Evolutionary conservation across 1,140 invertebrate genomes (phyloP).

Genomic region (Orussus abietinus): DNA sequence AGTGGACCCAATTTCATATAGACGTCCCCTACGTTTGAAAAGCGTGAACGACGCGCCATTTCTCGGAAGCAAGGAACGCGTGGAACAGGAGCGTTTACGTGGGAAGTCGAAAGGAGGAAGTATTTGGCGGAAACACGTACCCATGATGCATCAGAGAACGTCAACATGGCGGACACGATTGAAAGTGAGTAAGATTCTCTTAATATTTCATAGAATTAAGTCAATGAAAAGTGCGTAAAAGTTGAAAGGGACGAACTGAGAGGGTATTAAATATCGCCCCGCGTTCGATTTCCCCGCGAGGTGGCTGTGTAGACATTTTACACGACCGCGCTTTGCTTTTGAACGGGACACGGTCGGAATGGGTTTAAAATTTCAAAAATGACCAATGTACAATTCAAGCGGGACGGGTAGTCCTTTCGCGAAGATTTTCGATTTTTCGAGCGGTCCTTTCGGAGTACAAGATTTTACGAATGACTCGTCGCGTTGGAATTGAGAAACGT

Average conservation of each 20-base stretch:
- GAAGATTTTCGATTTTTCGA: conserved; percentile 43
- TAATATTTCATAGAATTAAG: conserved; percentile 33
- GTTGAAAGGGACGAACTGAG: too few relatives aligned
- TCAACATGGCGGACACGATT: conserved; percentile 73
- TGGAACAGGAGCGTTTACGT: conserved; percentile 1
- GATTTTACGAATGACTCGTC: conserved; percentile 11
- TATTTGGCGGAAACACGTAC: conserved; percentile 35
- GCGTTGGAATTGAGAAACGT: neutral
- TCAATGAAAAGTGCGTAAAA: conserved; percentile 9
- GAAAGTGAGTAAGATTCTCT: conserved; percentile 63
- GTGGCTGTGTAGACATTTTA: too few relatives aligned
- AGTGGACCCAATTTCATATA: too few relatives aligned
- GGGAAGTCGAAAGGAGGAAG: conserved; percentile 15
- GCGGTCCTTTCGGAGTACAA: conserved; percentile 20
- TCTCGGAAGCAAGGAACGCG: neutral
- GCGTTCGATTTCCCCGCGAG: too few relatives aligned
- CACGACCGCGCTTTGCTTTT: conserved; percentile 25
- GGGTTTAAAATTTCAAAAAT: conserved; percentile 56
- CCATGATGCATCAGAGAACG: conserved; percentile 50
- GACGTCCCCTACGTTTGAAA: too few relatives aligned
- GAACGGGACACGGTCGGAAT: conserved; percentile 28
- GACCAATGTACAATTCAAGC: conserved; percentile 46
- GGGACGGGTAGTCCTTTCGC: conserved; percentile 29
- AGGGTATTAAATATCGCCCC: too few relatives aligned
- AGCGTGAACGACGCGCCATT: too few relatives aligned